These are phyloP conservation scores for Guaruba guarouba DNA, from an alignment of 2,113 vertebrate genomes.

Conservation along the genomic window DNA sequence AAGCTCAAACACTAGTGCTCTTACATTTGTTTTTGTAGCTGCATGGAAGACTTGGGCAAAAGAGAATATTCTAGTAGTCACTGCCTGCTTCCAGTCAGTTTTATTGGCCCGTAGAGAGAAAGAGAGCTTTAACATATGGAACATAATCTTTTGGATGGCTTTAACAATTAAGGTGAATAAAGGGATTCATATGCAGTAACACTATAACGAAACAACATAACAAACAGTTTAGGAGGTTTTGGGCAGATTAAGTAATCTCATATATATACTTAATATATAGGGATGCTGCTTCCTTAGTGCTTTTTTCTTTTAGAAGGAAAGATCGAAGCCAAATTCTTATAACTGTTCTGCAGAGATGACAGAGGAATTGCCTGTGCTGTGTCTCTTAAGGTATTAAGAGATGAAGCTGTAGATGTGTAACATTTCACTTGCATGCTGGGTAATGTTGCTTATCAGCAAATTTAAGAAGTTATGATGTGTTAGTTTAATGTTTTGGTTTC, in stretches of 20 bases:
- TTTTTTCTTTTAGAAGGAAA: not conserved
- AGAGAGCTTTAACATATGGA: slow-evolving; percentile 21
- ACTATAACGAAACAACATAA: not conserved
- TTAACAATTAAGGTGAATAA: slow-evolving; percentile 39
- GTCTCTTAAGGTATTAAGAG: not conserved
- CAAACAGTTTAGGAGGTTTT: not conserved
- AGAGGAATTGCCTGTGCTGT: not conserved
- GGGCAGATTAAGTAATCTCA: not conserved
- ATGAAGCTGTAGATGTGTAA: not conserved
- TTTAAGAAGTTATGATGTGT: not conserved
- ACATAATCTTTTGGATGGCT: slow-evolving; percentile 21
- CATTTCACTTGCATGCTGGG: not conserved
- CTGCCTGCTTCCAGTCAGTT: slow-evolving; percentile 31
- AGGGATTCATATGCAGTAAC: not conserved
- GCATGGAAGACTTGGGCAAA: not conserved
- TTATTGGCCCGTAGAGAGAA: slow-evolving; percentile 54
- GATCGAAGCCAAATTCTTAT: not conserved
- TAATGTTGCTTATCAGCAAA: not conserved
- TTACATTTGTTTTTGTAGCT: slow-evolving; percentile 47
- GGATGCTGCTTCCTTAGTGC: not conserved
- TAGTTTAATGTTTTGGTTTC: not conserved
- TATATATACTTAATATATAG: not conserved
- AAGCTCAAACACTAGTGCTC: not conserved
- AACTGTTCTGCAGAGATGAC: not conserved
- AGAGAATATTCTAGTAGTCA: slow-evolving; percentile 24